Evolutionary conservation across 2,888 invertebrate genomes (phyloP).

Genomic region (Catonia carolina): DNA sequence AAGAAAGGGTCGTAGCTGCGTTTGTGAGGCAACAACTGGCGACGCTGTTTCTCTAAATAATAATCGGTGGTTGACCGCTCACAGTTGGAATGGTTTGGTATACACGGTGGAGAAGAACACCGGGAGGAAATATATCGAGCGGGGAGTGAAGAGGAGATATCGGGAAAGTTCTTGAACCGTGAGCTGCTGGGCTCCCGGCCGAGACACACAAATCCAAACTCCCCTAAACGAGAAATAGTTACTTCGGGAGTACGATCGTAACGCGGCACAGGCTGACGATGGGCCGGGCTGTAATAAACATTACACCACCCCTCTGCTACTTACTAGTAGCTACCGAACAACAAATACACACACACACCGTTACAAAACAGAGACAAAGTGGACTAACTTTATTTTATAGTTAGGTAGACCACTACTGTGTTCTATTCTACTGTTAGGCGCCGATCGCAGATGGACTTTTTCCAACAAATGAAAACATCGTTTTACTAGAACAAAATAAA

Average conservation of each 20-base stretch:
- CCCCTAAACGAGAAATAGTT: constrained; percentile 12
- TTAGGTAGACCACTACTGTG: too few relatives aligned
- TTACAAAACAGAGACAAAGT: too few relatives aligned
- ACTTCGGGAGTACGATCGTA: background rate
- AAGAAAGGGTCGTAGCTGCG: background rate
- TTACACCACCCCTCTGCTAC: background rate
- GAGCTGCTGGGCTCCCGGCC: constrained; percentile 7
- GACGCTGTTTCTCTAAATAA: constrained; percentile 9
- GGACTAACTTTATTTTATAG: too few relatives aligned
- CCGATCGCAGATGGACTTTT: too few relatives aligned
- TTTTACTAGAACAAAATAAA: too few relatives aligned
- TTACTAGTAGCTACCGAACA: too few relatives aligned
- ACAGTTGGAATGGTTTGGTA: too few relatives aligned
- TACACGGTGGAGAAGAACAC: background rate
- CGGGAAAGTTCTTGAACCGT: constrained; percentile 23
- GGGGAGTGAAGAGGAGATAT: constrained; percentile 5
- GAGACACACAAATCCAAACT: constrained; percentile 11
- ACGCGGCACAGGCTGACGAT: background rate
- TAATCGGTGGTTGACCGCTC: constrained; percentile 7
- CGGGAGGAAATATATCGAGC: background rate
- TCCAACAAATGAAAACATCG: too few relatives aligned
- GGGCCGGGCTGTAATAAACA: constrained; percentile 3
- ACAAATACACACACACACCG: background rate
- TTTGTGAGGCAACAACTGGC: constrained; percentile 10
- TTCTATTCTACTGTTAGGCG: too few relatives aligned